Evolutionary conservation across 2,888 invertebrate genomes (phyloP).

Genomic region (Limenitis arthemis): DNA sequence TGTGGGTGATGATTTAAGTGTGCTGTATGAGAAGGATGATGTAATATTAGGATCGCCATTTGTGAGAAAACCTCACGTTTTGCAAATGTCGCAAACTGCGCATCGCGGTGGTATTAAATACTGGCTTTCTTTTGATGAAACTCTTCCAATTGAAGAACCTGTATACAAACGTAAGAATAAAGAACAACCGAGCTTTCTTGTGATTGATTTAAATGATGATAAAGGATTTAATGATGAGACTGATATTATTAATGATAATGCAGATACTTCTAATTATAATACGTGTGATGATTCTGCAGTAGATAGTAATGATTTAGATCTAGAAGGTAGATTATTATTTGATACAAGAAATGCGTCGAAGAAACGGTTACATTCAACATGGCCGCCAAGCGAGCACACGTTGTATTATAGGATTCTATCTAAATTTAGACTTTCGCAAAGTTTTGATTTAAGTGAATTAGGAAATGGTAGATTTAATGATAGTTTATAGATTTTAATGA

Average conservation of each 20-base stretch:
- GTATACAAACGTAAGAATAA: slow-evolving; percentile 30
- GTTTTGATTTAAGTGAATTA: slow-evolving; percentile 55
- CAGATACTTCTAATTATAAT: slow-evolving; percentile 25
- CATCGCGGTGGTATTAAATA: slow-evolving; percentile 58
- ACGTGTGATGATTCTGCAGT: slow-evolving; percentile 30
- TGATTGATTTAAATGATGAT: slow-evolving; percentile 28
- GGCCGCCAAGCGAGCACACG: slow-evolving; percentile 60
- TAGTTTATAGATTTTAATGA: slow-evolving; percentile 1
- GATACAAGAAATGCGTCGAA: slow-evolving; percentile 29
- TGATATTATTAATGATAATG: background rate
- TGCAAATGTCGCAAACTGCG: slow-evolving; percentile 56
- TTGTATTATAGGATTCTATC: slow-evolving; percentile 55
- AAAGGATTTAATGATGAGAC: background rate
- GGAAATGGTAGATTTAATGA: slow-evolving; percentile 24
- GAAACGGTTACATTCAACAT: slow-evolving; percentile 40
- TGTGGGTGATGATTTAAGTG: slow-evolving; percentile 30
- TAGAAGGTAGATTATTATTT: slow-evolving; percentile 33
- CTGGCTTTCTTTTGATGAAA: slow-evolving; percentile 61
- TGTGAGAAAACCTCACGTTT: slow-evolving; percentile 41
- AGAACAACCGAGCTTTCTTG: slow-evolving; percentile 48
- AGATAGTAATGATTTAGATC: slow-evolving; percentile 1
- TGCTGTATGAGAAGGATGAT: slow-evolving; percentile 41
- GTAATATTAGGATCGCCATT: slow-evolving; percentile 48
- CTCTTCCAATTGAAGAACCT: slow-evolving; percentile 26
- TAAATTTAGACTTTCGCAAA: slow-evolving; percentile 59